Evolutionary conservation across 2,797 vertebrate species (phyloP), one percentile per base, ranked within the genome.

Genomic region (Podargus strigoides): DNA sequence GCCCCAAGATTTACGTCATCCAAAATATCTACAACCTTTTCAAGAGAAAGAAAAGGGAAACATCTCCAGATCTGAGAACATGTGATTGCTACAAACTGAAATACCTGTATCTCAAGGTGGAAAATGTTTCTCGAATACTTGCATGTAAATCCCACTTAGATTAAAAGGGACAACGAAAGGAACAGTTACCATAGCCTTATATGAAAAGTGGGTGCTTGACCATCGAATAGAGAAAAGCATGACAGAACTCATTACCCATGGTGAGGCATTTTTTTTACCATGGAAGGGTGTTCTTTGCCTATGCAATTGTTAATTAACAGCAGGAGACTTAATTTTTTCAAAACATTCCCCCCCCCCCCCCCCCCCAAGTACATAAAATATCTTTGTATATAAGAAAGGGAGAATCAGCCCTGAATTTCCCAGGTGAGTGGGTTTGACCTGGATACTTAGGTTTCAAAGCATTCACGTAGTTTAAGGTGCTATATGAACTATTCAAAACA

Each of bases 221-320:
- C 55, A 80, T 21, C 6, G 2, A 74, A 85, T 23, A 82, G 4
- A 15, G 12, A 66, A 62, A 89, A 85, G 69, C 39, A 80, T 3
- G 4, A 53, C 41, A 87, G 53, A 64, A 69, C 41, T 87, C 53
- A 85, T 79, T 89, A 89, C n/a, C 46, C 2, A 3, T 1, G 6
- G 23, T 56, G 78, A 95, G 68, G 82, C 70, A 94, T 14, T 4
- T 88, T 4, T 88, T 82, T 89, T 67, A 85, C 41, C 56, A 68
- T 7, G 27, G 34, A 94, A 44, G 50, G n/a, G 47, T 53, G 39
- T 37, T 91, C n/a, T 81, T 84, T 90, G 60, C 36, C 66, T 81
- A 64, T 49, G 66, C 36, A 91, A 80, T 75, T 84, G 58, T 60
- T 91, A 89, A 94, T 93, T 89, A 95, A 85, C 32, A 74, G 60